Evolutionary conservation across 2,888 invertebrate species (phyloP).

Genomic region (Idaea biselata): DNA sequence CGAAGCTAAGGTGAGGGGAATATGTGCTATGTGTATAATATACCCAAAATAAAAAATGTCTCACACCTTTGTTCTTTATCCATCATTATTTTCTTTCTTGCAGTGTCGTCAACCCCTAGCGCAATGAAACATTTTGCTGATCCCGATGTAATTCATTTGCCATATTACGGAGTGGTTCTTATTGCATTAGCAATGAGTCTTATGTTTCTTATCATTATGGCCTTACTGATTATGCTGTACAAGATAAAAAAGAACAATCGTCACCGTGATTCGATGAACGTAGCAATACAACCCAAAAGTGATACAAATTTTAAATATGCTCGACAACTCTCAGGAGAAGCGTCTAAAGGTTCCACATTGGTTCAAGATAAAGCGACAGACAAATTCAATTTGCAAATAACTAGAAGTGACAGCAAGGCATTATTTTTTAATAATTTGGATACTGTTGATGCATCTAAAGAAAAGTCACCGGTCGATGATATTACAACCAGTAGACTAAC

Average conservation of each 20-base stretch:
- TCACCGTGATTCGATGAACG: not conserved
- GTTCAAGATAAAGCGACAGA: not conserved
- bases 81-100: not conserved
- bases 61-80: no score
- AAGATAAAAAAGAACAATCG: not conserved
- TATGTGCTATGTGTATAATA: no score
- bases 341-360: not conserved
- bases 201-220: not conserved
- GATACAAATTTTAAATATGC: not conserved
- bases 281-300: constrained; percentile 1
- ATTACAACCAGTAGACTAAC: not conserved
- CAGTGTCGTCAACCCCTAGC: not conserved
- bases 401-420: not conserved
- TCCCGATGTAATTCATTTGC: not conserved
- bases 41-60: no score
- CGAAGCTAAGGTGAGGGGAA: no score
- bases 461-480: not conserved
- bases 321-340: not conserved
- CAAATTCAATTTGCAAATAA: not conserved
- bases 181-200: not conserved
- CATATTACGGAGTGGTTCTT: not conserved
- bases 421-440: not conserved
- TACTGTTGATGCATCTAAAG: not conserved
- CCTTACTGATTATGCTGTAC: not conserved
- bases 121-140: not conserved